Conservation (phyloP, 2,888 invertebrate genomes). For the Pyrochroa serraticornis region DNA sequence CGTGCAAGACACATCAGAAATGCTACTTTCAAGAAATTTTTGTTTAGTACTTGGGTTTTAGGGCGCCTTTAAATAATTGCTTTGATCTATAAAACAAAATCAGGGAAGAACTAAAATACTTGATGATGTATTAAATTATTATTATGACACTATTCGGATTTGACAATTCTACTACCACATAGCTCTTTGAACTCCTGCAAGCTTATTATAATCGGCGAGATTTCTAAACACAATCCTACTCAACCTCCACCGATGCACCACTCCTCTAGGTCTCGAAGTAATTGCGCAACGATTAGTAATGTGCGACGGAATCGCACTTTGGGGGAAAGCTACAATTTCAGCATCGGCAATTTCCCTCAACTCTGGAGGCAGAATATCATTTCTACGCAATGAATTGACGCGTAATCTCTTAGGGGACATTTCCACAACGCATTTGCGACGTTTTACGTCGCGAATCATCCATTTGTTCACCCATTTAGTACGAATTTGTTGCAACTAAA, state of each 20-base stretch:
- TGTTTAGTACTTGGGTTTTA: no score
- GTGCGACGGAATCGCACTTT: constrained; percentile 71
- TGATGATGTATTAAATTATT: no score
- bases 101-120: no score
- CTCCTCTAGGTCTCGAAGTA: constrained; percentile 86
- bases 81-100: no score
- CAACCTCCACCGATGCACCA: constrained; percentile 80
- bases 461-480: constrained; percentile 81
- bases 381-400: constrained; percentile 82
- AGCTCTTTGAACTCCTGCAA: constrained; percentile 92
- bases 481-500: constrained; percentile 73
- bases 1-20: no score
- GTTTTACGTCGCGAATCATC: constrained; percentile 87
- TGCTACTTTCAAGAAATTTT: no score
- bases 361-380: constrained; percentile 83
- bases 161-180: constrained; percentile 72
- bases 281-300: constrained; percentile 82
- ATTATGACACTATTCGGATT: no score
- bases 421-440: constrained; percentile 76
- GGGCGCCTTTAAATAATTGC: no score
- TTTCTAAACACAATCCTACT: constrained; percentile 91
- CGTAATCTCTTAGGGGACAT: constrained; percentile 79
- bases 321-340: constrained; percentile 77
- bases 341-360: constrained; percentile 77
- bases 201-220: constrained; percentile 90